phyloP scores from a whole-genome alignment of 2,797 vertebrate genomes.

The Acanthopagrus latus region DNA sequence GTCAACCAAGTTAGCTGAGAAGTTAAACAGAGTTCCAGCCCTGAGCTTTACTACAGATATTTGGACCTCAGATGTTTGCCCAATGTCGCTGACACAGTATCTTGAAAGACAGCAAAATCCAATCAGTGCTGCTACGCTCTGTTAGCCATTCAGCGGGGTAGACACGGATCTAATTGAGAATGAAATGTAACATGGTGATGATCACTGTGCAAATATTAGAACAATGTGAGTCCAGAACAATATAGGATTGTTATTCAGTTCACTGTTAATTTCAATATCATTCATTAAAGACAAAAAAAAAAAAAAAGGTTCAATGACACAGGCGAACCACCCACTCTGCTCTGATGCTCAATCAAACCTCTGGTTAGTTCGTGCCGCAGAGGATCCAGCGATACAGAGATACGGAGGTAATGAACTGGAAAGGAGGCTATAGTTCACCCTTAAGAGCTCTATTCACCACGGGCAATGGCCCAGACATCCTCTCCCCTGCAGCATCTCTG shows the following conservation, averaged over 20 bases:
- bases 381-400: constrained; percentile 12
- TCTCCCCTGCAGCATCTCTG: constrained; percentile 53
- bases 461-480: constrained; percentile 73
- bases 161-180: constrained; percentile 38
- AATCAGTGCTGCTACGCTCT: constrained; percentile 18
- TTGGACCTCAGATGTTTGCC: background rate
- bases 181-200: constrained; percentile 26
- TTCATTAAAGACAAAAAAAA: background rate
- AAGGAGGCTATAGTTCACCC: constrained; percentile 55
- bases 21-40: background rate
- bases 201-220: constrained; percentile 27
- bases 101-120: background rate
- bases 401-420: constrained; percentile 73
- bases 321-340: background rate
- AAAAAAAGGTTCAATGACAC: background rate
- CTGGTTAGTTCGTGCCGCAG: constrained; percentile 27
- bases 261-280: background rate
- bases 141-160: constrained; percentile 23
- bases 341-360: constrained; percentile 26
- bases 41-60: too few relatives aligned
- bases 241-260: background rate
- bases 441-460: constrained; percentile 60
- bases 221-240: background rate
- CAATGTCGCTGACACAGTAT: background rate
- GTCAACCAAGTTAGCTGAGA: background rate